Conservation (phyloP, 1,140 invertebrate genomes). For the Bilobella aurantiaca region DNA sequence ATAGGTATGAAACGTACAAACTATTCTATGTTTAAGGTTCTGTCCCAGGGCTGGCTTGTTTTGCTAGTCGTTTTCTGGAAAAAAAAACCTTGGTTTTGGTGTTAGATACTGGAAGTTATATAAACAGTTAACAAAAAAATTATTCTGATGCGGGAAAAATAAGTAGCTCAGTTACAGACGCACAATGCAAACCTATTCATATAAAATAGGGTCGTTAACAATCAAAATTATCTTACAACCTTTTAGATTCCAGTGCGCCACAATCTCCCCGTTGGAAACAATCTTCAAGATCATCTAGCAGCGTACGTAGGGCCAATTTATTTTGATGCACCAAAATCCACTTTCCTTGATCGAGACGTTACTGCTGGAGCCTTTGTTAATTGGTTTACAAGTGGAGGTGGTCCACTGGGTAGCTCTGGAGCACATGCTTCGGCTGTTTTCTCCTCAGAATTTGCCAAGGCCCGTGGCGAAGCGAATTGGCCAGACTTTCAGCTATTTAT, state of each 20-base stretch:
- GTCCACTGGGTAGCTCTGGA: slow-evolving; percentile 11
- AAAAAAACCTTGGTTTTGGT: no score
- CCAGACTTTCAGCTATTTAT: slow-evolving; percentile 9
- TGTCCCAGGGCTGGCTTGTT: no score
- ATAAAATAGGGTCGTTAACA: neutral
- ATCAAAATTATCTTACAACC: neutral
- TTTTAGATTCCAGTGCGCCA: slow-evolving; percentile 25
- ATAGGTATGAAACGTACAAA: no score
- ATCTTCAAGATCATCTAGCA: slow-evolving; percentile 40
- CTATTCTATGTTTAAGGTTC: no score
- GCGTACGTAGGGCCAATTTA: slow-evolving; percentile 14
- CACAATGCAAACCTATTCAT: no score
- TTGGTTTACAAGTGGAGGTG: neutral
- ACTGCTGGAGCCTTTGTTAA: neutral
- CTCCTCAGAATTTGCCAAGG: neutral
- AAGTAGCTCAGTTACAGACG: no score
- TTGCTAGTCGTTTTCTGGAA: no score
- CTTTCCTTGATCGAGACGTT: slow-evolving; percentile 4
- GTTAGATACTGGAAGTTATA: no score
- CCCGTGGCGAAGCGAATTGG: neutral
- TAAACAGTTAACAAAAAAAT: no score
- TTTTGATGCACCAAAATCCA: neutral
- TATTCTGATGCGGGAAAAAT: no score
- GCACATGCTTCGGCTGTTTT: slow-evolving; percentile 14
- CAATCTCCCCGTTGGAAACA: slow-evolving; percentile 40